Evolutionary conservation across 2,797 vertebrate genomes (phyloP), one percentile per base, ranked within the genome.

Genomic region (Tiaroga cobitis): DNA sequence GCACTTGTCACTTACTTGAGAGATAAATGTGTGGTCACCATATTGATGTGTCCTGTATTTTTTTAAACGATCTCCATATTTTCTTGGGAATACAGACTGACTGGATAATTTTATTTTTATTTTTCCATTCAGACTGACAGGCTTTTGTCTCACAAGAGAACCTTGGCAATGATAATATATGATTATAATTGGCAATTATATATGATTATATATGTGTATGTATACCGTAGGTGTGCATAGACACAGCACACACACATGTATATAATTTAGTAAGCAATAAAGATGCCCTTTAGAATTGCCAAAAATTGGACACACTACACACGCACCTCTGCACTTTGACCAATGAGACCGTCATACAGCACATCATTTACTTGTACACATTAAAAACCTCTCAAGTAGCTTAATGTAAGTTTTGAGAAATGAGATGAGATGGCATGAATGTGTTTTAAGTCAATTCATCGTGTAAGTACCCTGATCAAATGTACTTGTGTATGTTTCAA

Each of bases 311-410:
- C 73, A 78, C 56, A 86, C 83, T 82, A 78, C 87, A 90, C 79
- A 46, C 84, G 92, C 94, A 94, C 93, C 72, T 76, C 89, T 92
- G 93, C 94, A 94, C 93, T 95, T 94, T 94, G 86, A 91, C 73
- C 41, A 88, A 70, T 74, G 24, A 81, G 61, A 89, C 70, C 77
- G 32, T 88, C 56, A 83, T 16, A 46, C 39, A 24, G 59, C 59
- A 13, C 75, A 19, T 29, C 51, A 80, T 59, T 65, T 63, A 26
- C 63, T 70, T 39, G 46, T 68, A 79, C 34, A 67, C 41, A 81
- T 86, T 59, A 59, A 67, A 59, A 67, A 73, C 80, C 3, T 41
- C 80, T 59, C 54, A 65, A 11, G 9, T 56, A 73, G 70, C 29
- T 39, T 56, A 70, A 39, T 21, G 39, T 21, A 59, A 21, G 21